These are phyloP conservation scores for Drosophila paranaensis DNA, from an alignment of 2,888 invertebrate genomes.

Conservation along the genomic window DNA sequence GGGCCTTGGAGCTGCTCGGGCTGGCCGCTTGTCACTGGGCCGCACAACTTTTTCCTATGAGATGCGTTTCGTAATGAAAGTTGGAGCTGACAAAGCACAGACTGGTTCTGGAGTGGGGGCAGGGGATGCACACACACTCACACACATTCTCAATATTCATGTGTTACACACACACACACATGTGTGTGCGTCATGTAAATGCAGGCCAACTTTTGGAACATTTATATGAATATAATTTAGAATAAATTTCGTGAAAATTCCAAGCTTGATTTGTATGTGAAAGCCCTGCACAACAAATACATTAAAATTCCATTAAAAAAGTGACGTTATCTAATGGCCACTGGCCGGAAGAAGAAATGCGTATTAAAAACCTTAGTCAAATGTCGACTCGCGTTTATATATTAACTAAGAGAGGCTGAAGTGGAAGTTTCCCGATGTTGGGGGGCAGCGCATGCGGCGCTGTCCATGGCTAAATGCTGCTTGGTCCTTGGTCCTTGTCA, in stretches of 20 bases:
- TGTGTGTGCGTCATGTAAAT: slow-evolving; percentile 61
- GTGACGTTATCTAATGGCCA: slow-evolving; percentile 25
- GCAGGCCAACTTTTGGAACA: slow-evolving; percentile 66
- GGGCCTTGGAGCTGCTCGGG: neutral
- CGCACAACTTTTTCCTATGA: slow-evolving; percentile 74
- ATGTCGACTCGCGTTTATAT: slow-evolving; percentile 21
- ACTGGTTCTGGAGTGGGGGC: neutral
- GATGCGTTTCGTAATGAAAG: slow-evolving; percentile 75
- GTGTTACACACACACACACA: slow-evolving; percentile 26
- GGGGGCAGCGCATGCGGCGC: slow-evolving; percentile 6
- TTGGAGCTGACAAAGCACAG: slow-evolving; percentile 37
- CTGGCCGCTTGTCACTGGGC: slow-evolving; percentile 55
- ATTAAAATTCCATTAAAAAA: slow-evolving; percentile 81
- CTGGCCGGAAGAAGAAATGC: slow-evolving; percentile 9
- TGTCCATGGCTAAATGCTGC: slow-evolving; percentile 26
- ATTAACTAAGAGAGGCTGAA: neutral
- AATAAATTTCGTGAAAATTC: slow-evolving; percentile 54
- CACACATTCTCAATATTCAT: slow-evolving; percentile 76
- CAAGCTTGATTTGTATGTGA: slow-evolving; percentile 27
- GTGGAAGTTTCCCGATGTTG: neutral
- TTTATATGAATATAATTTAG: slow-evolving; percentile 81
- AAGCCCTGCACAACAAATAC: slow-evolving; percentile 54
- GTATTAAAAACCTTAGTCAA: slow-evolving; percentile 34
- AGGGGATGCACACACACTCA: slow-evolving; percentile 15
- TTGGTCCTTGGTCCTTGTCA: slow-evolving; percentile 62